Conservation (phyloP, 2,113 vertebrate species). For the Oncorhynchus mykiss region DNA sequence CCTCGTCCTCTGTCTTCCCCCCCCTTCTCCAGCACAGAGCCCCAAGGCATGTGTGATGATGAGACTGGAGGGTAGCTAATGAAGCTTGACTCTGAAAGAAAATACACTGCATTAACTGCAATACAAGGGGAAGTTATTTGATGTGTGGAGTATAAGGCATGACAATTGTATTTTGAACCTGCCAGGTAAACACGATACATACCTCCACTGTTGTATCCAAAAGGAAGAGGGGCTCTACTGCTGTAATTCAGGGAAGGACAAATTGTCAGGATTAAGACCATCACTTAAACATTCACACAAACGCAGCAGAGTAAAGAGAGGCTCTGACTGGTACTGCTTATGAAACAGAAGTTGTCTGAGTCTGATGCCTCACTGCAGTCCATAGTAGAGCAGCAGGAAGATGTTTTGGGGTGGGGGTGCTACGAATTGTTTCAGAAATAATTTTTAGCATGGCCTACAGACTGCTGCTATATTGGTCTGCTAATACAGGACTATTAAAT, state of each 20-base stretch:
- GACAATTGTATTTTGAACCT: neutral
- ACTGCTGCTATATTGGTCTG: too few relatives aligned
- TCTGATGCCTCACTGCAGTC: too few relatives aligned
- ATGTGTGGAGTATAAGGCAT: neutral
- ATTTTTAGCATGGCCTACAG: too few relatives aligned
- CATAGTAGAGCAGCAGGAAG: too few relatives aligned
- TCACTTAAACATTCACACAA: conserved; percentile 60
- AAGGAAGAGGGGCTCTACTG: conserved; percentile 66
- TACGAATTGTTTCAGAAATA: too few relatives aligned
- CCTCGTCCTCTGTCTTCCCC: conserved; percentile 50
- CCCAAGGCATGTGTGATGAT: conserved; percentile 66
- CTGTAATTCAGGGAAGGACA: conserved; percentile 40
- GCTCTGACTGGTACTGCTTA: too few relatives aligned
- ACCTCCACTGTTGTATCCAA: conserved; percentile 71
- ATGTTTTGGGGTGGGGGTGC: too few relatives aligned
- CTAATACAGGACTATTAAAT: too few relatives aligned
- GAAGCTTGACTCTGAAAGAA: conserved; percentile 63
- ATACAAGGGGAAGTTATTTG: neutral
- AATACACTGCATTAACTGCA: neutral
- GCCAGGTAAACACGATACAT: conserved; percentile 25
- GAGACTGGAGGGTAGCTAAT: conserved; percentile 71
- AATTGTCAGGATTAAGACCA: conserved; percentile 19
- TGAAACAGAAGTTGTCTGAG: too few relatives aligned
- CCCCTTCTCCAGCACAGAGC: conserved; percentile 62
- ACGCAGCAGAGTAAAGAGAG: too few relatives aligned